Evolutionary conservation across 2,113 vertebrate species (phyloP), one percentile per base, ranked within the genome.

Genomic region (Ochotona curzoniae): DNA sequence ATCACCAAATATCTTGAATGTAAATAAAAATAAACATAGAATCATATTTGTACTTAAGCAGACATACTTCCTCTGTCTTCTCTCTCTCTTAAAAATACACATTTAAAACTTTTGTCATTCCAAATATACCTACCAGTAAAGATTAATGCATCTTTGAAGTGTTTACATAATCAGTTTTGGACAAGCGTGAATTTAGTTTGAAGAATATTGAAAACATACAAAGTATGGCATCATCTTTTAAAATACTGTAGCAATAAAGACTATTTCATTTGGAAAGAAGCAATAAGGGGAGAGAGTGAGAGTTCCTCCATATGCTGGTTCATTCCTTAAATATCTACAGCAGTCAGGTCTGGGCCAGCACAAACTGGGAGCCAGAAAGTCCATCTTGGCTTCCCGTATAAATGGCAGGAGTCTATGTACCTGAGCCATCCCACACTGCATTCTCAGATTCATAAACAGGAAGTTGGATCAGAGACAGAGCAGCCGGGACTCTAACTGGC

Each of bases 181-280:
- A 60, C 13, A 89, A 57, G 83, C 73, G 21, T 32, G 26, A 69
- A 74, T 79, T 49, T 10, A 80, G 17, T 69, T 92, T 92, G 25
- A 90, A 82, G 88, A 88, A 63, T 76, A 85, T 75, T 20, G 67
- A 90, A 96, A 94, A 13, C 54, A 18, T 80, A 35, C 54, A 73
- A 83, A 91, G 5, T 26, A 88, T 25, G 21, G 8, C 1, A 12
- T 1, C 82, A 5, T 2, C 30, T 57, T 88, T 95, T 57, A 79
- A 69, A 96, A 81, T 38, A 95, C 20, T 66, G 20, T 61, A 25
- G 38, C 38, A 64, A 78, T 74, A 76, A 64, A 69, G 38, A 44
- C 38, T 44, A 44, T 44, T 44, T 44, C 6, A 44, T 44, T 44
- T 44, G 38, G 38, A 44, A 44, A 44, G 3, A 44, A 44, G 38